These are phyloP conservation scores for Perca schrenkii DNA, from an alignment of 2,113 vertebrate genomes.

Conservation along the genomic window DNA sequence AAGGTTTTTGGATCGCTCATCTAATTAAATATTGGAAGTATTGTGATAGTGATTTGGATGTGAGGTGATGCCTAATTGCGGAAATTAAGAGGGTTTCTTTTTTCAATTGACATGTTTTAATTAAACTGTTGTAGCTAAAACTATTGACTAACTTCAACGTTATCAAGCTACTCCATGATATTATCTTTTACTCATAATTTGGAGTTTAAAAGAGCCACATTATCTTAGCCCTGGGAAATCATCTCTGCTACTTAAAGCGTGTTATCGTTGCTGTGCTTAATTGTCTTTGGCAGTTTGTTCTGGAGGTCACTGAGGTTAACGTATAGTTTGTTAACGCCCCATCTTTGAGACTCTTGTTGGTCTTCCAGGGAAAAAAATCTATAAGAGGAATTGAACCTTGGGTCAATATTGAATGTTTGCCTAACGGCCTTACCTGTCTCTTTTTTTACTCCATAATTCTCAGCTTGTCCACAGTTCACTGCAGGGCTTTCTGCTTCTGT, in stretches of 20 bases:
- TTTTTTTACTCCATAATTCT: slow-evolving; percentile 9
- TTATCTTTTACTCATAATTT: neutral
- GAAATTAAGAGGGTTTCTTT: neutral
- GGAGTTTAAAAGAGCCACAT: neutral
- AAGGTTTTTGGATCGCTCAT: neutral
- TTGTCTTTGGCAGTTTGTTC: slow-evolving; percentile 11
- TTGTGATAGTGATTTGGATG: neutral
- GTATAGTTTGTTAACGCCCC: neutral
- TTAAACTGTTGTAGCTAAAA: neutral
- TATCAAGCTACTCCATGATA: neutral
- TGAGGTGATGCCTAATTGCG: neutral
- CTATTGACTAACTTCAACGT: neutral
- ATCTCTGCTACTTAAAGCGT: neutral
- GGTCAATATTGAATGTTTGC: slow-evolving; percentile 60
- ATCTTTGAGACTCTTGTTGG: slow-evolving; percentile 3
- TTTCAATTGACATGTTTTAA: neutral
- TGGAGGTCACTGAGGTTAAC: slow-evolving; percentile 22
- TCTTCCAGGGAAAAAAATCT: slow-evolving; percentile 11
- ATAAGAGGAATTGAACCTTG: slow-evolving; percentile 29
- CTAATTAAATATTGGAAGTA: slow-evolving; percentile 14
- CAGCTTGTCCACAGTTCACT: slow-evolving; percentile 12
- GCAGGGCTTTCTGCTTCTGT: slow-evolving; percentile 21
- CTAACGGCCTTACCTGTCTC: slow-evolving; percentile 5
- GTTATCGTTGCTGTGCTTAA: neutral
- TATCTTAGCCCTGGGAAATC: neutral